phyloP scores from a whole-genome alignment of 2,113 vertebrate species.

The Mellivora capensis region DNA sequence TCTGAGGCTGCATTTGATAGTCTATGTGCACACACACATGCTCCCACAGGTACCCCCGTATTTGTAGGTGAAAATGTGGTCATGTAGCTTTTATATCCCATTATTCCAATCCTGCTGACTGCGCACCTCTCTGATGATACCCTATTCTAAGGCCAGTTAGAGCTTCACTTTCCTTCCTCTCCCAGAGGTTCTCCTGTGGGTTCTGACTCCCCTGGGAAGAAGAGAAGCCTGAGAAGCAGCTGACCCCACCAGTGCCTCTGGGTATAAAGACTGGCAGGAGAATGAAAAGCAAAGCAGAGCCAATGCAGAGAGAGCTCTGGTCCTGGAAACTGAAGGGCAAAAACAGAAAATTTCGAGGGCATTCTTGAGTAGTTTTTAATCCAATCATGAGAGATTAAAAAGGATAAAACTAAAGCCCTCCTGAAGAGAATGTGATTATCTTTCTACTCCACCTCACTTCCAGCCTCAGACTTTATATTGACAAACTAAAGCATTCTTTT shows the following conservation, averaged over 20 bases:
- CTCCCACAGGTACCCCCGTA: not conserved
- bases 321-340: not conserved
- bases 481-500: constrained; percentile 48
- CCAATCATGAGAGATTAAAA: not conserved
- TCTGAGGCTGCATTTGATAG: not conserved
- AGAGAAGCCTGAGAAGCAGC: not conserved
- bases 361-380: not conserved
- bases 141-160: not conserved
- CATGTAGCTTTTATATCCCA: not conserved
- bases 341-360: not conserved
- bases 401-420: not conserved
- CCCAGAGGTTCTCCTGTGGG: not conserved
- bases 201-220: not conserved
- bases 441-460: not conserved
- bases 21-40: rapidly evolving
- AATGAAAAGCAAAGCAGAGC: not conserved
- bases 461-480: not conserved
- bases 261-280: not conserved
- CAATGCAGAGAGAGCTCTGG: not conserved
- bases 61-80: not conserved
- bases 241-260: not conserved
- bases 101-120: not conserved
- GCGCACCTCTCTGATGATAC: not conserved
- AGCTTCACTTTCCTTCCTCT: not conserved
- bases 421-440: not conserved